A percentile compares a stretch with the other conserved stretches of the same genome.
These are phyloP conservation scores for Ceraclea dissimilis DNA, from an alignment of 2,888 invertebrate genomes.

Conservation along the genomic window DNA sequence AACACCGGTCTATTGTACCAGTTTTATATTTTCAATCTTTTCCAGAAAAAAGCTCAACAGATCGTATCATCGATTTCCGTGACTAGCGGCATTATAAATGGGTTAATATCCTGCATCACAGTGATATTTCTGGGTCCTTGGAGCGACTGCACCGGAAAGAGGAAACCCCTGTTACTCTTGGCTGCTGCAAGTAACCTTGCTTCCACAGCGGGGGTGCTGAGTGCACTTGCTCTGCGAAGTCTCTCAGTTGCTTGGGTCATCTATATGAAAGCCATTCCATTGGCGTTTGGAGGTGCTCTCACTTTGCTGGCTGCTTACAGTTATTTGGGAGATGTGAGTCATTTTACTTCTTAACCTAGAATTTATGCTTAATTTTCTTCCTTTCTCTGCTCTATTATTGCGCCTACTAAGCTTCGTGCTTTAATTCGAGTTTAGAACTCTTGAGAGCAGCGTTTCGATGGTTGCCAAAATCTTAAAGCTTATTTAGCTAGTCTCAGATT, in stretches of 20 bases:
- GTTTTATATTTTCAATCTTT: no score
- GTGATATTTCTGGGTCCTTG: constrained; percentile 54
- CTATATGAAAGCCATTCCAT: constrained; percentile 50
- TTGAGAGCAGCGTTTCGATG: no score
- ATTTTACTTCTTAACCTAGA: constrained; percentile 27
- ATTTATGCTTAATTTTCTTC: no score
- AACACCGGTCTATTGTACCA: no score
- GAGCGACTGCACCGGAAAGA: constrained; percentile 52
- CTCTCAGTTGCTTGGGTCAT: constrained; percentile 40
- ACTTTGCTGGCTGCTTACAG: constrained; percentile 70
- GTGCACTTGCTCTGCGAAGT: constrained; percentile 41
- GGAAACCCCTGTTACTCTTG: constrained; percentile 50
- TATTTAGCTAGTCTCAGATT: no score
- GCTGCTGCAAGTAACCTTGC: constrained; percentile 48
- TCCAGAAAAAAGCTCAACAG: constrained; percentile 14
- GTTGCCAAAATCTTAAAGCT: no score
- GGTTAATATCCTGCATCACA: constrained; percentile 51
- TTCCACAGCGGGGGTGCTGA: constrained; percentile 41
- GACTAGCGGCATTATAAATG: constrained; percentile 5
- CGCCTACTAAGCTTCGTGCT: no score
- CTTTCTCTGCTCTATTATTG: no score
- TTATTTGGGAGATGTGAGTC: constrained; percentile 68
- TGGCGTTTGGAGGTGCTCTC: constrained; percentile 62
- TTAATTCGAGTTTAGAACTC: no score
- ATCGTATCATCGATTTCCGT: constrained; percentile 13